A percentile compares a stretch with the other conserved stretches of the same genome.
Conservation (phyloP, 2,113 vertebrate genomes). For the Chaetorhynchus papuensis region DNA sequence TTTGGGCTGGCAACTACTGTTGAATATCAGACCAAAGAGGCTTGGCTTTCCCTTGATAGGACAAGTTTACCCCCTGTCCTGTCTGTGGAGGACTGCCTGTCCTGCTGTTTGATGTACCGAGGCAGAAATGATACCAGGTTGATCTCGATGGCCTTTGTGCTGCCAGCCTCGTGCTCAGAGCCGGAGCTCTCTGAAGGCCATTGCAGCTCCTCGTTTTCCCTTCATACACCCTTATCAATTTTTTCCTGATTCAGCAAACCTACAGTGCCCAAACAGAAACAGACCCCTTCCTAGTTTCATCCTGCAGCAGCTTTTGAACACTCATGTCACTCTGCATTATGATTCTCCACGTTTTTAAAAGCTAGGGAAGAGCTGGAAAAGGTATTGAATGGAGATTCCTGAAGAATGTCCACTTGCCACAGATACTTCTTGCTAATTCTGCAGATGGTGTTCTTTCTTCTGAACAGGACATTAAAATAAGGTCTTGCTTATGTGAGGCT, state of each 20-base stretch:
- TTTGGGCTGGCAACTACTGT: not conserved
- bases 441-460: not conserved
- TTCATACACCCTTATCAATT: not conserved
- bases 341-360: not conserved
- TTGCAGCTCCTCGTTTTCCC: not conserved
- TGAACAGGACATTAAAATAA: not conserved
- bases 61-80: not conserved
- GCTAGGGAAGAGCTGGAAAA: not conserved
- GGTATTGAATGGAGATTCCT: not conserved
- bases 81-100: not conserved
- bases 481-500: not conserved
- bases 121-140: not conserved
- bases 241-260: not conserved
- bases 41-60: not conserved
- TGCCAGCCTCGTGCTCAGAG: not conserved
- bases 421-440: not conserved
- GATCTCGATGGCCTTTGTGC: not conserved
- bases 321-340: not conserved
- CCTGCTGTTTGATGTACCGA: not conserved
- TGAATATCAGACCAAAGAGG: not conserved
- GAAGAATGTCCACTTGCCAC: not conserved
- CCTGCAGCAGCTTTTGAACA: not conserved
- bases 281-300: not conserved
- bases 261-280: not conserved
- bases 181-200: accelerated